These are phyloP conservation scores for Schrankia costaestrigalis DNA, from an alignment of 2,888 invertebrate genomes.

Conservation along the genomic window DNA sequence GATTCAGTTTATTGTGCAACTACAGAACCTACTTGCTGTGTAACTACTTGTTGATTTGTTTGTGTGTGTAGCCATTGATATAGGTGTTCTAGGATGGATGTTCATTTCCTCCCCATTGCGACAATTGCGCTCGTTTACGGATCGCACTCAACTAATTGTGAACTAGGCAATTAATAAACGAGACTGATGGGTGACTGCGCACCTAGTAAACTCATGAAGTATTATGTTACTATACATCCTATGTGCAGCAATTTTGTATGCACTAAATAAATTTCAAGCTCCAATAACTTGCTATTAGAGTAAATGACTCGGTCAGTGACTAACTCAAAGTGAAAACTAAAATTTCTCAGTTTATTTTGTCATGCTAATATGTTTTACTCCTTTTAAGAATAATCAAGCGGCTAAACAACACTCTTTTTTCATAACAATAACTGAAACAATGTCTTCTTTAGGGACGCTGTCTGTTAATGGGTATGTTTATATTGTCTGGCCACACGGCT, in stretches of 20 bases:
- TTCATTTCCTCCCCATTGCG: slow-evolving; percentile 73
- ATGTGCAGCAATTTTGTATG: not conserved
- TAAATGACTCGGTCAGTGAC: too few relatives aligned
- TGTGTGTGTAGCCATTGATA: slow-evolving; percentile 24
- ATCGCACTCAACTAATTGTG: slow-evolving; percentile 69
- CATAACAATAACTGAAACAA: slow-evolving; percentile 23
- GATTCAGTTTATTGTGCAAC: too few relatives aligned
- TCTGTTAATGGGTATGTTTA: slow-evolving; percentile 9
- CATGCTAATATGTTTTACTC: slow-evolving; percentile 16
- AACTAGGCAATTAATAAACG: slow-evolving; percentile 62
- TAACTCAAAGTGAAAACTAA: slow-evolving; percentile 27
- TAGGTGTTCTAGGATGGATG: slow-evolving; percentile 59
- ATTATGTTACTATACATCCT: slow-evolving; percentile 2
- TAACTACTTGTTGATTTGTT: too few relatives aligned
- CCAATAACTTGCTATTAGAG: too few relatives aligned
- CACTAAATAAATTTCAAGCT: too few relatives aligned
- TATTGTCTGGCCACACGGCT: slow-evolving; percentile 6
- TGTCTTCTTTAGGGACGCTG: slow-evolving; percentile 11
- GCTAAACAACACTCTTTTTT: slow-evolving; percentile 13
- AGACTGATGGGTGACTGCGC: slow-evolving; percentile 49
- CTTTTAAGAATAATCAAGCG: slow-evolving; percentile 12
- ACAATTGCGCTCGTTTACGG: slow-evolving; percentile 74
- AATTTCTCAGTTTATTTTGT: slow-evolving; percentile 18
- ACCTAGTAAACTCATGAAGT: slow-evolving; percentile 37
- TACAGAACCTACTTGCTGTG: too few relatives aligned